Evolutionary conservation across 1,140 invertebrate genomes (phyloP).

Genomic region (Drosophila willistoni): DNA sequence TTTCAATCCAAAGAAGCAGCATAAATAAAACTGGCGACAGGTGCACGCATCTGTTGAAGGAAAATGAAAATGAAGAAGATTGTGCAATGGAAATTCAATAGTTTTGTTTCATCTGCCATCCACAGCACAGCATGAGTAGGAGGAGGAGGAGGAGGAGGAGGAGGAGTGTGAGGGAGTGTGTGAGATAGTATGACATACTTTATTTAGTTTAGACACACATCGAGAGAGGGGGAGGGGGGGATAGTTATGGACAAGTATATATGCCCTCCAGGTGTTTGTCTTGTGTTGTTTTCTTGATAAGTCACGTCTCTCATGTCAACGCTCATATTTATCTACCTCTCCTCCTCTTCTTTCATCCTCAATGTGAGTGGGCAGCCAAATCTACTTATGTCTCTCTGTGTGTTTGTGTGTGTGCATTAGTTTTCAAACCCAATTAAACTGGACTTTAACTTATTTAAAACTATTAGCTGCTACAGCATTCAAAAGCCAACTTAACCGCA

Average conservation of each 20-base stretch:
- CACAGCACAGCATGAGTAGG: constrained; percentile 17
- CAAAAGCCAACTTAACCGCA: constrained; percentile 40
- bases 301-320: constrained; percentile 46
- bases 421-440: constrained; percentile 44
- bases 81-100: constrained; percentile 46
- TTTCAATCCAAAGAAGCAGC: background rate
- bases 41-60: constrained; percentile 19
- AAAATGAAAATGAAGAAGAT: constrained; percentile 50
- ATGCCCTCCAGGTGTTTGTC: constrained; percentile 42
- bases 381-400: background rate
- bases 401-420: constrained; percentile 24
- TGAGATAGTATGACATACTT: constrained; percentile 36
- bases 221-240: background rate
- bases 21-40: constrained; percentile 7
- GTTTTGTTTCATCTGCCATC: constrained; percentile 11
- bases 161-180: background rate
- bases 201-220: constrained; percentile 38
- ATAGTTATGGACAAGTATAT: constrained; percentile 4
- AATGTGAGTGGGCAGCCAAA: constrained; percentile 29
- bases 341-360: background rate
- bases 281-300: constrained; percentile 38
- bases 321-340: constrained; percentile 8
- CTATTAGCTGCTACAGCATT: constrained; percentile 43
- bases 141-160: constrained; percentile 9
- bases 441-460: constrained; percentile 49